Evolutionary conservation across 23 tunicate species (phyloP), one percentile per base, ranked within the genome.

Genomic region (Aplidium turbinatum): DNA sequence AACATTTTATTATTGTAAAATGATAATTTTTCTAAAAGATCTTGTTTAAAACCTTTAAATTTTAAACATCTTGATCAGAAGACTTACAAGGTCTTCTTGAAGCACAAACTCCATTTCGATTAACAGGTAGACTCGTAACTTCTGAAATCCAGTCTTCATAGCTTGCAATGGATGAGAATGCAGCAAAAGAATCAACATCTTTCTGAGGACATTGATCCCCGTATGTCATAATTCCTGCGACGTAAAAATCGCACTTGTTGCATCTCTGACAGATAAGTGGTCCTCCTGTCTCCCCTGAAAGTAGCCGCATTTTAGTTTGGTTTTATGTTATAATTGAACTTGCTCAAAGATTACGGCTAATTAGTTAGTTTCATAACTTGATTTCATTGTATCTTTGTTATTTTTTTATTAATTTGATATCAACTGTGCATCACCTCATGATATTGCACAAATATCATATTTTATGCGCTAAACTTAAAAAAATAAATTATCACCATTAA

Each of bases 231-330:
- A 80, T 70, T 6, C 85, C 85, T 38, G 85, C 85, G 46, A 80
- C 57, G 45, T 38, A 80, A 77, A 77, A 80, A 42, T 57, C 70
- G 29, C 85, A 80, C 13, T 77, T 69, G 11, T 68, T 33, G 53
- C 85, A 70, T 27, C 85, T 28, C 27, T 80, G 85, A 40, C 85
- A 80, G 18, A 80, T 70, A 31, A 80, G 45, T 0, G 85, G 77
- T 0, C 85, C 85, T 0, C 85, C 77, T 3, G 60, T 30, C 55
- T 80, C 85, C 19, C 76, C 85, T 80, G 36, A 38, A 76, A 4
- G 31, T n/a, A n/a, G n/a, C n/a, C n/a, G n/a, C n/a, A n/a, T n/a
- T n/a, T n/a, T n/a, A n/a, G n/a, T n/a, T n/a, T n/a, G n/a, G n/a
- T n/a, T n/a, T n/a, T n/a, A n/a, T n/a, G n/a, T n/a, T n/a, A n/a